Evolutionary conservation across 2,113 vertebrate species (phyloP).

Genomic region (Xiphophorus couchianus): DNA sequence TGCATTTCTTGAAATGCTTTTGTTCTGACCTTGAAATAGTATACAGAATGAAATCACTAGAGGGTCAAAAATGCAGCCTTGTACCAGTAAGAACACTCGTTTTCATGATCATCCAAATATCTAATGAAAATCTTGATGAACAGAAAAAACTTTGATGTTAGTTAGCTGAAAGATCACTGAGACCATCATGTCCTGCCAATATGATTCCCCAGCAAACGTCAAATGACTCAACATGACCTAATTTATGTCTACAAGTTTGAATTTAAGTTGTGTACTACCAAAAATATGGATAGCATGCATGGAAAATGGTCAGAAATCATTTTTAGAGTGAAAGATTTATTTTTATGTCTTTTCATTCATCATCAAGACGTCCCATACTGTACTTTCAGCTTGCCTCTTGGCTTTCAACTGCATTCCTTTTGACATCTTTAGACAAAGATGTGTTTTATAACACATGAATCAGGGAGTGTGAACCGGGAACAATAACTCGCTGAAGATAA

Average conservation of each 20-base stretch:
- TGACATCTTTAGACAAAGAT: slow-evolving; percentile 15
- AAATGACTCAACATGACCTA: background rate
- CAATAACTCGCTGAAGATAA: slow-evolving; percentile 34
- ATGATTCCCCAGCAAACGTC: background rate
- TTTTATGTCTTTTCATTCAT: background rate
- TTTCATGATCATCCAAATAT: slow-evolving; percentile 17
- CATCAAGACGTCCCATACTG: background rate
- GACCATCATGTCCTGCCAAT: slow-evolving; percentile 2
- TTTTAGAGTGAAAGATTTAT: background rate
- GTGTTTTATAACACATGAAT: slow-evolving; percentile 25
- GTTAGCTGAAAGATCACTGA: slow-evolving; percentile 25
- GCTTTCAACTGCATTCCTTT: background rate
- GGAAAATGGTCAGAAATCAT: background rate
- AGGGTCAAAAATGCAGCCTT: background rate
- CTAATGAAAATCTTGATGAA: slow-evolving; percentile 24
- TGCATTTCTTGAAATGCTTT: background rate
- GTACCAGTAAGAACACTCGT: slow-evolving; percentile 15
- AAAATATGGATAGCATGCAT: background rate
- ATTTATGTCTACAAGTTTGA: background rate
- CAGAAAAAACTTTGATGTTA: slow-evolving; percentile 11
- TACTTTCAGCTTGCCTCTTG: background rate
- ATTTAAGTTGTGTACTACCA: background rate
- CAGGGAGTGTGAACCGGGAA: slow-evolving; percentile 35
- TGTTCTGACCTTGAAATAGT: slow-evolving; percentile 21
- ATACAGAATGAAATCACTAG: background rate